These are phyloP conservation scores for Imbricaverruca yamaguchii DNA, from an alignment of 2,888 invertebrate genomes.

Conservation along the genomic window DNA sequence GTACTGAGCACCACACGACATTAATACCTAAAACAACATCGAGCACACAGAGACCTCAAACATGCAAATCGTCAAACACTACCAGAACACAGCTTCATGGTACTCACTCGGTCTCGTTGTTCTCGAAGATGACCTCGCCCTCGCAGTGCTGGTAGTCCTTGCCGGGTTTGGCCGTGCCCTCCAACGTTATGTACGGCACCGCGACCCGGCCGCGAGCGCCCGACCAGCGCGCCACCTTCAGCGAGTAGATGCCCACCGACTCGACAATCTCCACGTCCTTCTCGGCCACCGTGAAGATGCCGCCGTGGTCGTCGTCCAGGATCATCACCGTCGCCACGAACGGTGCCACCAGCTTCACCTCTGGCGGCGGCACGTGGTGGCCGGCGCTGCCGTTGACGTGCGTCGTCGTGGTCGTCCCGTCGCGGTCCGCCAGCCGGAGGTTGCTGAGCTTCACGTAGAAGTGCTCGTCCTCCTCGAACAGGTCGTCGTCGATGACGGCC, in stretches of 20 bases:
- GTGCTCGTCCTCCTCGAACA: constrained; percentile 99
- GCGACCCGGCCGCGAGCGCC: constrained; percentile 90
- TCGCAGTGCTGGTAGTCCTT: constrained; percentile 74
- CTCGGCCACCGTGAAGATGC: constrained; percentile 86
- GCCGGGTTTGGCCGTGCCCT: constrained; percentile 84
- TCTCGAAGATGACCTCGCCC: constrained; percentile 85
- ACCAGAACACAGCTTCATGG: background rate
- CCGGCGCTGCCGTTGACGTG: constrained; percentile 33
- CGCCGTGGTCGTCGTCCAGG: constrained; percentile 97
- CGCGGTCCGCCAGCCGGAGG: constrained; percentile 42
- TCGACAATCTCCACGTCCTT: constrained; percentile 77
- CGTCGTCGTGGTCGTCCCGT: constrained; percentile 33
- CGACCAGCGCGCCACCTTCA: constrained; percentile 80
- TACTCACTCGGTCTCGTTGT: constrained; percentile 98
- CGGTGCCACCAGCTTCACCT: constrained; percentile 73
- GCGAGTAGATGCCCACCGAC: constrained; percentile 76
- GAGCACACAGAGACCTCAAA: too few species aligned
- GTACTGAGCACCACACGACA: too few species aligned
- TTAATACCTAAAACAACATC: too few species aligned
- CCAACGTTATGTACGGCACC: constrained; percentile 81
- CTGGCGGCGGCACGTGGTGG: constrained; percentile 43
- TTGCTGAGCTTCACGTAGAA: constrained; percentile 76
- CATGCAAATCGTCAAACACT: too few species aligned
- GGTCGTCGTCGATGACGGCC: constrained; percentile 96
- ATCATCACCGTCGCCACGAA: constrained; percentile 95